A percentile compares a stretch with the other conserved stretches of the same genome.
These are phyloP conservation scores for Ectemnius cavifrons DNA, from an alignment of 2,888 invertebrate species.

Conservation along the genomic window DNA sequence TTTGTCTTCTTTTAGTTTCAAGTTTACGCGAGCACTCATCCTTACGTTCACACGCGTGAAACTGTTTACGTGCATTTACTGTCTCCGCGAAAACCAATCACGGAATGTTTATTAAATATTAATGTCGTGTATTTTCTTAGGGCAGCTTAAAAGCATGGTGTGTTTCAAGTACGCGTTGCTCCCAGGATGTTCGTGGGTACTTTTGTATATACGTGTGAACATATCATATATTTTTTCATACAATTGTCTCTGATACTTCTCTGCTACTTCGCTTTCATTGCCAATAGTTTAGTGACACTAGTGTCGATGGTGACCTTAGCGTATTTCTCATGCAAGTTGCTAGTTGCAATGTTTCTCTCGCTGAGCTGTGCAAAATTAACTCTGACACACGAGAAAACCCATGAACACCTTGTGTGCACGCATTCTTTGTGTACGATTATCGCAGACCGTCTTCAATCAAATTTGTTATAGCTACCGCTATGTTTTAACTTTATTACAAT, in stretches of 20 bases:
- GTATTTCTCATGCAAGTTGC: neutral
- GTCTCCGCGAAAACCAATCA: constrained; percentile 25
- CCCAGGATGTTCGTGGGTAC: constrained; percentile 39
- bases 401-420: constrained; percentile 46
- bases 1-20: no score
- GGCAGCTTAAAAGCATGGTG: constrained; percentile 23
- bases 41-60: neutral
- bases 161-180: constrained; percentile 35
- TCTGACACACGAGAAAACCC: neutral
- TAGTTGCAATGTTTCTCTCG: neutral
- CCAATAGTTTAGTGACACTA: neutral
- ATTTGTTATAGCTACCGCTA: constrained; percentile 58
- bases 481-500: constrained; percentile 31
- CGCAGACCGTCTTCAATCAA: constrained; percentile 55
- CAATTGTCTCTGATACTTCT: neutral
- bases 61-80: constrained; percentile 16
- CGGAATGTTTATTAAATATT: constrained; percentile 25
- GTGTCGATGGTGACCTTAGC: neutral
- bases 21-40: constrained; percentile 3
- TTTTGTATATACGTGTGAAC: constrained; percentile 13
- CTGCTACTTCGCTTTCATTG: neutral
- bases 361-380: neutral
- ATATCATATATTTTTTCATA: neutral
- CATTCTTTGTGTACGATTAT: constrained; percentile 35
- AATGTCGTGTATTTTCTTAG: constrained; percentile 37